Evolutionary conservation across 2,797 vertebrate species (phyloP).

Genomic region (Acrocephalus scirpaceus): DNA sequence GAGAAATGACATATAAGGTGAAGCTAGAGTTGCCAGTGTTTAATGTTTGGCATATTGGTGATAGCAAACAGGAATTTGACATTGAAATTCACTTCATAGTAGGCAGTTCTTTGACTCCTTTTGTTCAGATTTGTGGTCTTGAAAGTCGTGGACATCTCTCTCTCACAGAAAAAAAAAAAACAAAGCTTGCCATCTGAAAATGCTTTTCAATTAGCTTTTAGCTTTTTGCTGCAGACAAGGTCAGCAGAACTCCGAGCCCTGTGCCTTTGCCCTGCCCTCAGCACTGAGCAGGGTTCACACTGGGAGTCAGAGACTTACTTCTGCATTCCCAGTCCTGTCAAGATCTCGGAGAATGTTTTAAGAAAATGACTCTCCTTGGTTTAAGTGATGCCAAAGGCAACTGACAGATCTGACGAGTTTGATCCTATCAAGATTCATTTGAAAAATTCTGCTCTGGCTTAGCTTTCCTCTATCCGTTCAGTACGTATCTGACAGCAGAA

Average conservation of each 20-base stretch:
- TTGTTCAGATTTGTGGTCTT: neutral
- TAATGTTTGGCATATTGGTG: neutral
- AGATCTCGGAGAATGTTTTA: neutral
- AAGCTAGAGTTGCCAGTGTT: neutral
- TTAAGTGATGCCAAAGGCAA: neutral
- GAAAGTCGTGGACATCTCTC: neutral
- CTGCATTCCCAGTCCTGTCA: neutral
- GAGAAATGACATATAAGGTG: neutral
- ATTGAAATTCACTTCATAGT: neutral
- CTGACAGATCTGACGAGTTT: neutral
- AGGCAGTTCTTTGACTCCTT: neutral
- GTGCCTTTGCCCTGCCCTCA: neutral
- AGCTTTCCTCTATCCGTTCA: neutral
- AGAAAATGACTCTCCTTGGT: neutral
- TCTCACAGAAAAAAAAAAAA: too few species aligned
- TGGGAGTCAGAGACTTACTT: neutral
- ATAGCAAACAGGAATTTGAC: neutral
- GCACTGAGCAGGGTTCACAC: neutral
- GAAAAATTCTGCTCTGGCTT: neutral
- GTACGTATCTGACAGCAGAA: rapidly evolving
- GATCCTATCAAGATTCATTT: neutral
- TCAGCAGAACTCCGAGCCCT: neutral
- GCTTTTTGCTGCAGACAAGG: neutral
- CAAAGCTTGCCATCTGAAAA: neutral
- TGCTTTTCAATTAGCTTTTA: neutral